phyloP scores from a whole-genome alignment of 2,888 invertebrate genomes.

The Tenthredo livida region DNA sequence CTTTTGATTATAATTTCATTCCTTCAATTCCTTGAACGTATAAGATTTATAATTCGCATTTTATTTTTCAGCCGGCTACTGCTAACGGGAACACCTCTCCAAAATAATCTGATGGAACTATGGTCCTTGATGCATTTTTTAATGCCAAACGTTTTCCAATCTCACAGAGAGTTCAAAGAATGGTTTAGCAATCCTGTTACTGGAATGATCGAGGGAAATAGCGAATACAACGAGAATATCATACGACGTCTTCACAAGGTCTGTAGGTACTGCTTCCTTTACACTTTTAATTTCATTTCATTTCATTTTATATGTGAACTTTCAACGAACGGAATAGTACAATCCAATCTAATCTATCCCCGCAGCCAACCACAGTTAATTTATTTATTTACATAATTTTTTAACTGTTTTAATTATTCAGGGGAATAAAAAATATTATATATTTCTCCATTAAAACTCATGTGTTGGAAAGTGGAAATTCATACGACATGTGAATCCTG shows the following conservation, averaged over 20 bases:
- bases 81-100: constrained; percentile 96
- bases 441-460: constrained; percentile 75
- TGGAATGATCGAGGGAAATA: constrained; percentile 96
- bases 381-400: constrained; percentile 48
- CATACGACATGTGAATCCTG: constrained; percentile 74
- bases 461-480: constrained; percentile 67
- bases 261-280: constrained; percentile 74
- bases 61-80: constrained; percentile 85
- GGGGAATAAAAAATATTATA: constrained; percentile 72
- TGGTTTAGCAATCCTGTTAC: constrained; percentile 99
- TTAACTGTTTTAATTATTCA: constrained; percentile 65
- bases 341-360: constrained; percentile 45
- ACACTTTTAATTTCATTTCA: constrained; percentile 57
- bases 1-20: constrained; percentile 56
- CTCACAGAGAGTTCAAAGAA: constrained; percentile 97
- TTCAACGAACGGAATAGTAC: too few relatives aligned
- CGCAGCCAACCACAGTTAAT: constrained; percentile 72
- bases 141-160: constrained; percentile 98
- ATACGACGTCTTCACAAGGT: constrained; percentile 95
- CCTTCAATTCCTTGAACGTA: constrained; percentile 55
- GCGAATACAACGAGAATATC: constrained; percentile 93
- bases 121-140: constrained; percentile 99
- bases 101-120: constrained; percentile 97
- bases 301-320: neutral
- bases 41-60: neutral